Evolutionary conservation across 2,113 vertebrate genomes (phyloP), one percentile per base, ranked within the genome.

Genomic region (Uria aalge): DNA sequence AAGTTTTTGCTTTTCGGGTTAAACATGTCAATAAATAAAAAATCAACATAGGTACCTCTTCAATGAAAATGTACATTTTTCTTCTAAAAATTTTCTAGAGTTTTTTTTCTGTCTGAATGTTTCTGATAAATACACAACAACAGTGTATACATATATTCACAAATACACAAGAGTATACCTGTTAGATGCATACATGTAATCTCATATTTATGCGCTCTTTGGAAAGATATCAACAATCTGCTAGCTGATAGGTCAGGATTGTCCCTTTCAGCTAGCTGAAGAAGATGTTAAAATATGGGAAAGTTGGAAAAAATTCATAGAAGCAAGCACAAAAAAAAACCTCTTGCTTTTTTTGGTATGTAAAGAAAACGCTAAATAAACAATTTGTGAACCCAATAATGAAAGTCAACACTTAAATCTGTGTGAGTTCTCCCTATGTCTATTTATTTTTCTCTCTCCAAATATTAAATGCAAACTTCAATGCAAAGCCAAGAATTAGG

Each of bases 401-500:
- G 20, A 96, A 97, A 96, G 94, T 94, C 94, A 95, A 92, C 87
- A 94, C 72, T 97, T 85, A 94, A 94, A 96, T 96, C 79, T 85
- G 69, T 92, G 86, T 85, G 93, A 90, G 77, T 95, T 93, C 78
- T 95, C 34, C 55, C 50, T 96, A 77, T 94, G 95, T 97, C 76
- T 96, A 95, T 97, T 96, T 93, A 92, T 96, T 96, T 96, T 96
- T 96, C 93, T 69, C 55, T 88, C 74, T 95, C 64, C 80, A 96
- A 95, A 93, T 96, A 97, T 96, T 96, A 97, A 96, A 96, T 45
- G 79, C 80, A 94, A 95, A 97, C 94, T 85, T 80, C 59, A 85
- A 87, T 80, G 94, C 94, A 97, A 98, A 96, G 95, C 68, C 94
- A 95, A 95, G 96, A 96, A 94, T 89, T 90, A 95, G 89, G 87